Base-by-base conservation (phyloP, 2,888 invertebrate species). In the Lampropteryx suffumata region DNA sequence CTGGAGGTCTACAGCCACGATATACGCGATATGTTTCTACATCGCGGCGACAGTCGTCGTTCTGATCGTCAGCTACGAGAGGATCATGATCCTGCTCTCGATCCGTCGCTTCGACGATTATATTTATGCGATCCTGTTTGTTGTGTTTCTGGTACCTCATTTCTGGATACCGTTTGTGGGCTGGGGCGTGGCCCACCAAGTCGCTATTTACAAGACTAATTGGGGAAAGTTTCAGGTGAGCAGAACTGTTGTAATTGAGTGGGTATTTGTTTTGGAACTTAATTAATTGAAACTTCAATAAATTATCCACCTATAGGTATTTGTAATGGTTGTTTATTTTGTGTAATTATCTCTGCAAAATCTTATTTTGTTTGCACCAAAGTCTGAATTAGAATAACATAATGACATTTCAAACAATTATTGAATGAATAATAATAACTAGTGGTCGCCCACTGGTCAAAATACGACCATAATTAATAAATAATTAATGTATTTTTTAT, bases 101-200 rank as follows among this genome's bases (percentile, higher is more conserved):
- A 92, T 92, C 57, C 90, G 86, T 45, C 91, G 92, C 62, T 94
- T 94, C 64, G 94, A 94, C 68, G 94, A 94, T 63, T 94, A 94
- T 64, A 94, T 94, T 62, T 94, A 94, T 67, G 92, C 93, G 0
- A 91, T 94, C 45, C 82, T 94, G 11, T 94, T 94, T 67, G 88
- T 94, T 0, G 89, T 93, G 8, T 94, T 93, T 67, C 83, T 94
- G 36, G 89, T 94, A 7, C 94, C 94, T 0, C 94, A 94, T 68
- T 94, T 94, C 75, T 93, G 93, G 92, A 93, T 93, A 34, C 94
- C 94, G 0, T 94, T 92, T 64, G 93, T 93, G 9, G 94, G 94
- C 0, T 94, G 94, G 94, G 93, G 94, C 0, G 94, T 94, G 14
- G 94, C 94, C 0, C 87, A 88, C 33, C 92, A 94, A 74, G 94